Evolutionary conservation across 2,888 invertebrate genomes (phyloP).

Genomic region (Ametastegia equiseti): DNA sequence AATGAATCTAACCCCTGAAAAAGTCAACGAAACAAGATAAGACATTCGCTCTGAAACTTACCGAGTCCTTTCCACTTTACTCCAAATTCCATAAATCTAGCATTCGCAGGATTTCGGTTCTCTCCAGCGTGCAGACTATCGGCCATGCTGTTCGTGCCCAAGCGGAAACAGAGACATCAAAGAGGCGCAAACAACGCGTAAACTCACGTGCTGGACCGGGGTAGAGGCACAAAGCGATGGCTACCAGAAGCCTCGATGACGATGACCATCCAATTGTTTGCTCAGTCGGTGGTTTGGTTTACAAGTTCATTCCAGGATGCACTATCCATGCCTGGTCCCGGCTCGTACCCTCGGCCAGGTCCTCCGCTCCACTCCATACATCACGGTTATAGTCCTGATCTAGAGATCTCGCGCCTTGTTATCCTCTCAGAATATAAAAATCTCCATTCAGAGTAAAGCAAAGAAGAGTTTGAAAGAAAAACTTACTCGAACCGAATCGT

Average conservation of each 20-base stretch:
- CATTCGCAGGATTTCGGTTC: background rate
- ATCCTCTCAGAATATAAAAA: too few species aligned
- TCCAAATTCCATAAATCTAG: background rate
- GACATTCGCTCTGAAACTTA: background rate
- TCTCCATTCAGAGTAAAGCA: too few species aligned
- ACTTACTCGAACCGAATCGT: too few species aligned
- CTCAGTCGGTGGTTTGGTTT: conserved; percentile 66
- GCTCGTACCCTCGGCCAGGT: background rate
- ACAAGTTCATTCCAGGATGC: conserved; percentile 71
- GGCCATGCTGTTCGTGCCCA: background rate
- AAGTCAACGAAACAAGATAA: too few species aligned
- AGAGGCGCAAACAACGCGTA: conserved; percentile 67
- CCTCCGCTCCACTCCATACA: too few species aligned
- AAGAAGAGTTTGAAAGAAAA: too few species aligned
- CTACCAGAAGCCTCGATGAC: conserved; percentile 66
- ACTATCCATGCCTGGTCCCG: conserved; percentile 53
- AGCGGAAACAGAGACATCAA: conserved; percentile 66
- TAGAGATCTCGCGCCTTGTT: too few species aligned
- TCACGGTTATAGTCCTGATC: too few species aligned
- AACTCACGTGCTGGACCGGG: conserved; percentile 12
- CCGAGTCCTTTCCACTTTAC: background rate
- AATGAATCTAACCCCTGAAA: background rate
- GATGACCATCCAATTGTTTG: conserved; percentile 61
- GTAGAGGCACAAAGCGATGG: conserved; percentile 71
- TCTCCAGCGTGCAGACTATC: background rate